Evolutionary conservation across 2,888 invertebrate species (phyloP).

Genomic region (Microctonus brassicae): DNA sequence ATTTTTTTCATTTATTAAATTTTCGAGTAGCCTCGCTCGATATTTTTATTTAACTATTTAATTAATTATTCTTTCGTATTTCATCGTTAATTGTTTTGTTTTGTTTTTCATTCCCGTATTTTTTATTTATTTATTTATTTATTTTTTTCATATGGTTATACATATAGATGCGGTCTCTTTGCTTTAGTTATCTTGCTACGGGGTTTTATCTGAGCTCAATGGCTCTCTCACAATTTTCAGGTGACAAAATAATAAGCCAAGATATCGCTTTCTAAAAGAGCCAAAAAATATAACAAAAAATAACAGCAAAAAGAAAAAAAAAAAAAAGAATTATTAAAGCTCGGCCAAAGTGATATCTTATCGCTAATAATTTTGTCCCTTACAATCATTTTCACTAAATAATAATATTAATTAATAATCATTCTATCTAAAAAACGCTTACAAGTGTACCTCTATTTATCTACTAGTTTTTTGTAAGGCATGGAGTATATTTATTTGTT

Average conservation of each 20-base stretch:
- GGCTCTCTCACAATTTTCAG: not conserved
- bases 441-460: slow-evolving; percentile 48
- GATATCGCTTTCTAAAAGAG: not conserved
- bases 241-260: not conserved
- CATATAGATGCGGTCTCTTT: not conserved
- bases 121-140: too few relatives aligned
- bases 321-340: not conserved
- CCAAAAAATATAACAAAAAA: too few relatives aligned
- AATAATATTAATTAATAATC: slow-evolving; percentile 32
- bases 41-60: not conserved
- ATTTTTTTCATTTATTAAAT: not conserved
- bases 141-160: not conserved
- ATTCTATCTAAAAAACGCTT: slow-evolving; percentile 44
- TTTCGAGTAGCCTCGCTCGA: not conserved
- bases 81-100: not conserved
- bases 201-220: not conserved
- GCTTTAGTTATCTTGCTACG: not conserved
- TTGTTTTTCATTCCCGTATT: not conserved
- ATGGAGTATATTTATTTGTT: slow-evolving; percentile 67
- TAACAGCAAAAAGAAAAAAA: not conserved
- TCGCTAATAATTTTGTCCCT: not conserved
- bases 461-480: slow-evolving; percentile 66
- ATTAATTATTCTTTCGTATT: not conserved
- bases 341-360: not conserved
- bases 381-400: not conserved